Evolutionary conservation across 2,888 invertebrate species (phyloP).

Genomic region (Tachina grossa): DNA sequence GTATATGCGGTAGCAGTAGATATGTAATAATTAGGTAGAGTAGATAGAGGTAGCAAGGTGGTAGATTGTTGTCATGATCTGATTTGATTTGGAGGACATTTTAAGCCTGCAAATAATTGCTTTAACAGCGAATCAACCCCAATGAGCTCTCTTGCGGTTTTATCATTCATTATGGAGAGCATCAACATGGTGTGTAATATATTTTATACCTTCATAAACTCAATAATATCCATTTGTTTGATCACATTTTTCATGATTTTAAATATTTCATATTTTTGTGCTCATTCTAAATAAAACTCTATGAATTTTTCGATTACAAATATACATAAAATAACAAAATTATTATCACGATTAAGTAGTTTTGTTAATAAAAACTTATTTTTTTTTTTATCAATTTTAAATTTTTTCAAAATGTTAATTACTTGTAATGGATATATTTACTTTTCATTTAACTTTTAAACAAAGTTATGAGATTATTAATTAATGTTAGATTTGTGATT

Average conservation of each 20-base stretch:
- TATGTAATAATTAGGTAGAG: conserved; percentile 52
- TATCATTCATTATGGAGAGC: conserved; percentile 40
- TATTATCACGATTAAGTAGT: conserved; percentile 67
- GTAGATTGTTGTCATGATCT: conserved; percentile 40
- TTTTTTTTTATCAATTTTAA: conserved; percentile 34
- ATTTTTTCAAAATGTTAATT: conserved; percentile 33
- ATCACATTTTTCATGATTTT: conserved; percentile 47
- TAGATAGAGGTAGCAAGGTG: conserved; percentile 46
- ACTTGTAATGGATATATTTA: conserved; percentile 12
- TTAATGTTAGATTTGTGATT: conserved; percentile 15
- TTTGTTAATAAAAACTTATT: conserved; percentile 62
- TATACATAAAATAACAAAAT: conserved; percentile 74
- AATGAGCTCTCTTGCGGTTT: conserved; percentile 38
- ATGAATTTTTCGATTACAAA: conserved; percentile 72
- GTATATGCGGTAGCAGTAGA: conserved; percentile 32
- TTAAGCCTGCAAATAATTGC: conserved; percentile 40
- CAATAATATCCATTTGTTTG: conserved; percentile 60
- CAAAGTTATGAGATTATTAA: conserved; percentile 29
- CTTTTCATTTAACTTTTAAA: conserved; percentile 39
- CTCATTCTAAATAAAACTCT: conserved; percentile 73
- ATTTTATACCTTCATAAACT: conserved; percentile 39
- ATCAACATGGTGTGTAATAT: conserved; percentile 34
- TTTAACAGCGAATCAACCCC: conserved; percentile 31
- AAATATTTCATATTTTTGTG: conserved; percentile 56
- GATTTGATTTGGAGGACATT: conserved; percentile 37